phyloP scores from a whole-genome alignment of 2,113 vertebrate species.

The Actenoides lindsayi region DNA sequence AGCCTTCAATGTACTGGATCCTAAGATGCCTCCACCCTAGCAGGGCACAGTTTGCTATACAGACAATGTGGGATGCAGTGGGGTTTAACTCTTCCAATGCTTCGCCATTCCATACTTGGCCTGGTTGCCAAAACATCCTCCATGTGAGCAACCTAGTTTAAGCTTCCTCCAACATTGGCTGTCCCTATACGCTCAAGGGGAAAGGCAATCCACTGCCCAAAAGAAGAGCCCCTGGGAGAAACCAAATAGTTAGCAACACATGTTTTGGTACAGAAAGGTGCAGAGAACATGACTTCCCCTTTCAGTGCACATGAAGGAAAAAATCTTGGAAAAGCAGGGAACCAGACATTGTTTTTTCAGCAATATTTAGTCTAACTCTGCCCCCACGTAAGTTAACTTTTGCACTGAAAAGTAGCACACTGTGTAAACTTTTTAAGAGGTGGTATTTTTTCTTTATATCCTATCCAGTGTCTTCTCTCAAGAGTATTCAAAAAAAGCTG shows the following conservation, averaged over 20 bases:
- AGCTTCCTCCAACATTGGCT: not conserved
- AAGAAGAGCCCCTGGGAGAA: not conserved
- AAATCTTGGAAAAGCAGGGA: not conserved
- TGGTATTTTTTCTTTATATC: not conserved
- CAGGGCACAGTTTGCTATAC: not conserved
- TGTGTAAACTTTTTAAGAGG: not conserved
- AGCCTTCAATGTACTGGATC: not conserved
- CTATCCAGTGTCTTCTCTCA: not conserved
- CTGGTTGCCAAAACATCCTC: not conserved
- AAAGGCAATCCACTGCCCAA: not conserved
- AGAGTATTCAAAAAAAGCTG: not conserved
- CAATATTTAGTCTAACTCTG: slow-evolving; percentile 14
- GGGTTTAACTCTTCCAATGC: not conserved
- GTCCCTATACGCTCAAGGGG: not conserved
- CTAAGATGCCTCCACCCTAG: not conserved
- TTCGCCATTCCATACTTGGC: not conserved
- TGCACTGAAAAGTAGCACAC: not conserved
- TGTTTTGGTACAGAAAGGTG: not conserved
- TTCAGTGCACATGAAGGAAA: not conserved
- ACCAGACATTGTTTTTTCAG: not conserved
- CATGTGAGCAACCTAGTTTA: not conserved
- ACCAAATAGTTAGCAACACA: not conserved
- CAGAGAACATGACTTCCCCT: not conserved
- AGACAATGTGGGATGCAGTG: not conserved
- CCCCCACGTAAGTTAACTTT: not conserved